Percentiles rank a stretch among this genome's conserved stretches.
phyloP scores from a whole-genome alignment of 2,888 invertebrate species.

The Ischnus inquisitorius region DNA sequence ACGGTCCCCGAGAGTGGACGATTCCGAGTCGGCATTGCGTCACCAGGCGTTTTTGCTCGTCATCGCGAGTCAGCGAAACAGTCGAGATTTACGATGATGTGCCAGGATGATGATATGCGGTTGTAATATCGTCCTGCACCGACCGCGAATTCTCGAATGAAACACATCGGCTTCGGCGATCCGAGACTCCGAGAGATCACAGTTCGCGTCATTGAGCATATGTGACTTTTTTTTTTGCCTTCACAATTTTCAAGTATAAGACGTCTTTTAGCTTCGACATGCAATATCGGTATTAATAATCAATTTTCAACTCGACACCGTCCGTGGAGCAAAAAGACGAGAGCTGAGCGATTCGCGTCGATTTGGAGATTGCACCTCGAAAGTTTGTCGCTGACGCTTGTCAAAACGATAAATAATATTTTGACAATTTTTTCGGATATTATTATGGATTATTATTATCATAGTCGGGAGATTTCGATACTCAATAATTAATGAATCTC shows the following conservation, averaged over 20 bases:
- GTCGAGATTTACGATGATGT: slow-evolving; percentile 27
- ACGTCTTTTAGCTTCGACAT: neutral
- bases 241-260: neutral
- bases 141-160: neutral
- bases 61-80: slow-evolving; percentile 48
- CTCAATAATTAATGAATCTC: too few relatives aligned
- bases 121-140: neutral
- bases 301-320: too few relatives aligned
- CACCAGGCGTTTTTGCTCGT: slow-evolving; percentile 47
- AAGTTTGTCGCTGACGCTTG: too few relatives aligned
- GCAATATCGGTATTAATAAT: neutral
- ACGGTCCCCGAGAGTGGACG: neutral
- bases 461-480: too few relatives aligned
- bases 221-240: neutral
- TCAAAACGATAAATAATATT: too few relatives aligned
- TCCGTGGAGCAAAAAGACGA: too few relatives aligned
- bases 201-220: neutral
- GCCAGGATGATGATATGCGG: neutral
- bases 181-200: neutral
- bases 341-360: too few relatives aligned
- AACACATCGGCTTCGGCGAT: neutral
- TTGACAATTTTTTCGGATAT: too few relatives aligned
- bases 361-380: too few relatives aligned
- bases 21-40: slow-evolving; percentile 27
- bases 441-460: too few relatives aligned